Base-by-base conservation (phyloP, 1,140 invertebrate species). In the Drosophila sp. region DNA sequence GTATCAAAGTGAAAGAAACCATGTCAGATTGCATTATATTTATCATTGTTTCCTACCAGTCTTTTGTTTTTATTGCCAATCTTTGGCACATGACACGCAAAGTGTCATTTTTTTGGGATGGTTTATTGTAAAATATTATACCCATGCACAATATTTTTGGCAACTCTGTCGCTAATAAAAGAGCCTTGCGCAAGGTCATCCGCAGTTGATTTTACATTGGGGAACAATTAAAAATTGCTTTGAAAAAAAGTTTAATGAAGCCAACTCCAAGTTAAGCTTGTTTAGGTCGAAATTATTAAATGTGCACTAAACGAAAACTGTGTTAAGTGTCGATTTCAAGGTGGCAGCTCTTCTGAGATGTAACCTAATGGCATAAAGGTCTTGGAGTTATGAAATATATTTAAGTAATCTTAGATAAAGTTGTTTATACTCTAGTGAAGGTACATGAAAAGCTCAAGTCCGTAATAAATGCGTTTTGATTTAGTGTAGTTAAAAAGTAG, bases 41-140 rank as follows among this genome's bases (percentile, higher is more conserved):
- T 53, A 65, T 45, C 27, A 34, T 54, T 18, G 2, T 11, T n/a
- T 21, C 3, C 4, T 36, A n/a, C n/a, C n/a, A n/a, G n/a, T n/a
- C n/a, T 48, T 34, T 27, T 27, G 14, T 4, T 50, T 51, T 32
- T 59, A 48, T 70, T 71, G 66, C 51, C 75, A 82, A 72, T 71
- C 79, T 83, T 83, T 82, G 79, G 82, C 79, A 82, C 38, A 75
- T 82, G 80, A 83, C 80, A 82, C 80, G 72, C 72, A 45, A 79
- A 67, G 71, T 83, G 80, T 57, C 75, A 58, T 21, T 78, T 78
- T 65, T 53, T n/a, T n/a, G n/a, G n/a, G 69, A 78, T 66, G 57
- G 61, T 61, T 56, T 34, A 45, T 62, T 54, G 54, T n/a, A n/a
- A n/a, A n/a, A n/a, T 54, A 66, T 40, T 48, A 46, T 62, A 54